Conservation (phyloP, 2,113 vertebrate genomes). For the Nyctereutes procyonoides region DNA sequence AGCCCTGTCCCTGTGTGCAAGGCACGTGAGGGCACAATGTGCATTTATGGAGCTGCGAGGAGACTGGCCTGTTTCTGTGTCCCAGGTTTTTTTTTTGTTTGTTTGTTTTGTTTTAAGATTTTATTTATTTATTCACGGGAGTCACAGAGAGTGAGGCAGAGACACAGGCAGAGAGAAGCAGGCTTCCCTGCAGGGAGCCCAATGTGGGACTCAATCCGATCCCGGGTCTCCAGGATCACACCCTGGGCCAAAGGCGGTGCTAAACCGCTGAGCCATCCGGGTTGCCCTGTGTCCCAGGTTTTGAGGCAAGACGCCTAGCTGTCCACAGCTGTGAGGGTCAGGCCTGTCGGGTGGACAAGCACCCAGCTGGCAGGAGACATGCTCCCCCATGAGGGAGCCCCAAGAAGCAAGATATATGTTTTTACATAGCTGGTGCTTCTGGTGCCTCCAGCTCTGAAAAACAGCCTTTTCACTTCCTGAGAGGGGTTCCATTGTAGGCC, state of each 20-base stretch:
- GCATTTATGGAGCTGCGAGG: neutral
- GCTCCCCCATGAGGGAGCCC: neutral
- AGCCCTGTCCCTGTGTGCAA: neutral
- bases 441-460: neutral
- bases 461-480: neutral
- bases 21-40: neutral
- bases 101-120: too few relatives aligned
- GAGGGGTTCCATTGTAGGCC: neutral
- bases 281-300: neutral
- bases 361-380: rapidly evolving
- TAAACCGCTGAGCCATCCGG: too few relatives aligned
- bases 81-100: neutral
- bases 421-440: rapidly evolving
- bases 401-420: rapidly evolving
- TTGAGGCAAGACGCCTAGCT: rapidly evolving
- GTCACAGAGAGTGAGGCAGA: too few relatives aligned
- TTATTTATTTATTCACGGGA: too few relatives aligned
- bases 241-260: too few relatives aligned
- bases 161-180: too few relatives aligned
- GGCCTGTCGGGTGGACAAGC: rapidly evolving
- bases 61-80: neutral
- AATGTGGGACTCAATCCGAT: too few relatives aligned
- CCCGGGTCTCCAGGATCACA: too few relatives aligned
- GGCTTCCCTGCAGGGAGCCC: too few relatives aligned
- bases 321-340: neutral